Conservation (phyloP, 2,888 invertebrate species). For the Drosophila kokeensis region DNA sequence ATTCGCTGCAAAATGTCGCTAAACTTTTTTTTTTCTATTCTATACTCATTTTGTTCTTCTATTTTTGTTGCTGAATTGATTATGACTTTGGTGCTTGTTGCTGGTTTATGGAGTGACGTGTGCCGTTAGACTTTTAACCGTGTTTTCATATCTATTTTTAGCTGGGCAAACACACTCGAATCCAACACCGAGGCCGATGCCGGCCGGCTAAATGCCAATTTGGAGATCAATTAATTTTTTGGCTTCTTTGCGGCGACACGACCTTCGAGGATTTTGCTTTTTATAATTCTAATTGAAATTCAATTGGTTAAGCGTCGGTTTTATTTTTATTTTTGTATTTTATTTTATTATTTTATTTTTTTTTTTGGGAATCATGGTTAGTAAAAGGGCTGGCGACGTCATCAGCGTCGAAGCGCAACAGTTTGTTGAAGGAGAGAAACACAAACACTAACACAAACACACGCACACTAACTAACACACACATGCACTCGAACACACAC, state of each 20-base stretch:
- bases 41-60: slow-evolving; percentile 7
- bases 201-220: slow-evolving; percentile 55
- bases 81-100: slow-evolving; percentile 23
- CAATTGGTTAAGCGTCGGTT: slow-evolving; percentile 49
- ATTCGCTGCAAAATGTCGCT: slow-evolving; percentile 60
- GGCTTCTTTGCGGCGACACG: slow-evolving; percentile 9
- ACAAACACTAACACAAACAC: slow-evolving; percentile 39
- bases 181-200: slow-evolving; percentile 27
- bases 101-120: slow-evolving; percentile 39
- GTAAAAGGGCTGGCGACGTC: slow-evolving; percentile 64
- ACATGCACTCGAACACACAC: slow-evolving; percentile 32
- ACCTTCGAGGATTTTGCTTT: slow-evolving; percentile 30
- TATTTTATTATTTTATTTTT: background rate
- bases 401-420: slow-evolving; percentile 71
- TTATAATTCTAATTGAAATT: slow-evolving; percentile 64
- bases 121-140: slow-evolving; percentile 35
- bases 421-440: slow-evolving; percentile 76
- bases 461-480: slow-evolving; percentile 29
- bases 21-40: slow-evolving; percentile 26
- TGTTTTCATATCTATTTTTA: slow-evolving; percentile 44
- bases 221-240: slow-evolving; percentile 36
- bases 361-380: slow-evolving; percentile 53
- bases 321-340: slow-evolving; percentile 4
- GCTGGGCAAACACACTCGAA: slow-evolving; percentile 18
- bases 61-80: slow-evolving; percentile 41